Base-by-base conservation (phyloP, 2,797 vertebrate genomes). In the Melanotaenia parkinsoni region DNA sequence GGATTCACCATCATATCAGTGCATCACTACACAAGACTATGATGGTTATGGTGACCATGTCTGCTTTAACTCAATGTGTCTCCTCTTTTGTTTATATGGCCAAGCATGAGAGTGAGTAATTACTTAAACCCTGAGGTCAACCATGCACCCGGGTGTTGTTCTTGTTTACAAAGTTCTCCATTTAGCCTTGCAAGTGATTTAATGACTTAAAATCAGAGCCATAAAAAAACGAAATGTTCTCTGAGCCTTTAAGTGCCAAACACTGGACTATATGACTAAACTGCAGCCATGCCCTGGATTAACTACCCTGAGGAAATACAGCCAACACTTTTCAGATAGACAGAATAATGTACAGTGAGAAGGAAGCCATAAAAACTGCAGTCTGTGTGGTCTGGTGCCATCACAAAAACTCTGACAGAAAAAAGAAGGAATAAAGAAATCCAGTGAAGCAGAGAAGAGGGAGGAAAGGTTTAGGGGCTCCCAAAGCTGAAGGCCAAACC, bases 341-440 rank as follows among this genome's bases (percentile, higher is more conserved):
- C 87, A 85, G 88, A 90, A 89, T 91, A 92, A 93, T 83, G 81
- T 76, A 90, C 74, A 85, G 81, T 84, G 69, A 69, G 61, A 87
- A 79, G 82, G 88, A 90, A 92, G 81, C 80, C 64, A 83, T 90
- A 91, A 91, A 92, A 92, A 70, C 72, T 65, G 58, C 91, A 85
- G 66, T 90, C 92, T 97, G 96, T 97, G 97, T 97, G 97, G 97
- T 97, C 97, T 91, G 84, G 92, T 95, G 86, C 92, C 95, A 96
- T 92, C 92, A 82, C 81, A 87, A 79, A 84, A 85, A 72, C 65
- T 60, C 57, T 83, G 79, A 87, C 72, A 58, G 76, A 71, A 74
- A 86, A 81, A 65, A 73, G 69, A 72, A 76, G 57, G 74, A 71
- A 76, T 86, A 81, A 64, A 73, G 68, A 72, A 76, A 74, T 56